Base-by-base conservation (phyloP, 2,113 vertebrate species). In the Tympanuchus pallidicinctus region DNA sequence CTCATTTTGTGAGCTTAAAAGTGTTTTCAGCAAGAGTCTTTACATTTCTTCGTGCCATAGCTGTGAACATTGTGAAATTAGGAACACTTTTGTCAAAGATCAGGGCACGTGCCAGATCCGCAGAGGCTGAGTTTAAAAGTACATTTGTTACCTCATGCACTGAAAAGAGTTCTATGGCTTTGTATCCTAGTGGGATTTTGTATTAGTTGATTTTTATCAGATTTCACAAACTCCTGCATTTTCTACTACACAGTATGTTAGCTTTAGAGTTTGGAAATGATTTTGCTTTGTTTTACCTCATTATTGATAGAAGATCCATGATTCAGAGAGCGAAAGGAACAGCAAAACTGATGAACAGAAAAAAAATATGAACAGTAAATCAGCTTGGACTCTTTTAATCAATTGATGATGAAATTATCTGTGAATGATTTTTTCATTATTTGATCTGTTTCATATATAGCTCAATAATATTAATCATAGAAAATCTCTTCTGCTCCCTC, bases 61-160 rank as follows among this genome's bases (percentile, higher is more conserved):
- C 76, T 92, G 47, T 92, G 95, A 97, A 83, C 69, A n/a, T 12
- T 73, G 43, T 82, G 67, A 90, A 65, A 96, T 96, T 86, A 93
- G 71, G 75, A 86, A 40, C 47, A 21, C 45, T 73, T 96, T 63
- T 45, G 84, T 91, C 56, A 96, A 88, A 95, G 94, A 71, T 60
- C n/a, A 13, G 47, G 78, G 20, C 82, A 54, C 25, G 36, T 47
- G 66, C 54, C 82, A 89, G 54, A 66, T 95, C 57, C 19, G 32
- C 34, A 70, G 69, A 56, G 56, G 10, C 2, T 74, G 36, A 17
- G 19, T 92, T 92, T 83, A 77, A 94, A 89, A 93, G 10, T 81
- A 64, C 3, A 1, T 70, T 95, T 94, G 42, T 34, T 92, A 63
- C 80, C 12, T 8, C 14, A 56, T 77, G 22, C 27, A 27, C 13